Evolutionary conservation across 2,888 invertebrate species (phyloP).

Genomic region (Drosophila gaucha): DNA sequence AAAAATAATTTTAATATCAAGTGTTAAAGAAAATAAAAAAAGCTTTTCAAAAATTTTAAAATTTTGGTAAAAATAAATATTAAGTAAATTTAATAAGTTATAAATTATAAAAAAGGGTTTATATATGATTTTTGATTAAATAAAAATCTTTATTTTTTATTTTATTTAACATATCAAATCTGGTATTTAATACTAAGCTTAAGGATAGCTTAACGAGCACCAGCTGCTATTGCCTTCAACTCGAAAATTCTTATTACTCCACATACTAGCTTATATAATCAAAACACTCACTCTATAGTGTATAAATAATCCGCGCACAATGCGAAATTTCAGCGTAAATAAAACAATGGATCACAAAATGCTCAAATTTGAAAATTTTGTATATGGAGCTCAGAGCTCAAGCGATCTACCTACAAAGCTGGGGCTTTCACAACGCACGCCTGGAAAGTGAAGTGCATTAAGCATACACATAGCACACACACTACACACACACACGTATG

Average conservation of each 20-base stretch:
- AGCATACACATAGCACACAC: slow-evolving; percentile 1
- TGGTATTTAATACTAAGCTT: no score
- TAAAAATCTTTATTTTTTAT: no score
- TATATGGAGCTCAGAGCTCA: slow-evolving; percentile 2
- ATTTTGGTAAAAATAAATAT: no score
- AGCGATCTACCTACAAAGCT: slow-evolving; percentile 18
- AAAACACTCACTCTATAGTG: background rate
- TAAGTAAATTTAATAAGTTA: no score
- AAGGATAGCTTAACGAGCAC: no score
- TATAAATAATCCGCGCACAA: slow-evolving; percentile 7
- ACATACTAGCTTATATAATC: background rate
- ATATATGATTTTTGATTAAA: no score
- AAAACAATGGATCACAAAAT: slow-evolving; percentile 45
- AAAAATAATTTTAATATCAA: no score
- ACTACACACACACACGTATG: background rate
- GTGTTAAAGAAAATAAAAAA: no score
- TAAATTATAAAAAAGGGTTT: no score
- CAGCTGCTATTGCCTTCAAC: no score
- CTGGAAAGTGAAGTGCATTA: slow-evolving; percentile 51
- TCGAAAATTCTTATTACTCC: background rate
- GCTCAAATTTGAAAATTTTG: slow-evolving; percentile 9
- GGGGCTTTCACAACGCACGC: slow-evolving; percentile 29
- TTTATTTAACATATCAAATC: no score
- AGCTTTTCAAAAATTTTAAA: no score
- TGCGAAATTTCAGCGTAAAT: slow-evolving; percentile 46